A percentile compares a stretch with the other conserved stretches of the same genome.
phyloP scores from a whole-genome alignment of 2,888 invertebrate genomes.

The Meteorus cinctellus region DNA sequence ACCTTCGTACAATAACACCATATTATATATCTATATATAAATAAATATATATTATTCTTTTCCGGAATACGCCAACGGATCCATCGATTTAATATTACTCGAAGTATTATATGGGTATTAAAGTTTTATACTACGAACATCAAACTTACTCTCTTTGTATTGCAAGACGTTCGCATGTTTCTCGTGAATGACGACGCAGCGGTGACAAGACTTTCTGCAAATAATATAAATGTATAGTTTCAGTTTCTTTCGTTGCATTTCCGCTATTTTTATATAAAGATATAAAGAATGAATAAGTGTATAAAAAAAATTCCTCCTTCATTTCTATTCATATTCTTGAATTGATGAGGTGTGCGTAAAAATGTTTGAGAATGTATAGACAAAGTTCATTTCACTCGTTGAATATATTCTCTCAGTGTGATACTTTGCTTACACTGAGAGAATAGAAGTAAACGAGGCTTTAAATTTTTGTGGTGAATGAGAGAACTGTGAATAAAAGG shows the following conservation, averaged over 20 bases:
- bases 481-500: conserved; percentile 44
- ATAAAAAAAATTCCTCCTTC: conserved; percentile 15
- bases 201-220: conserved; percentile 92
- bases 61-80: conserved; percentile 31
- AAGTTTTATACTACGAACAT: conserved; percentile 23
- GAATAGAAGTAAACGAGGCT: conserved; percentile 26
- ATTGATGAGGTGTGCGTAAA: neutral
- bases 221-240: conserved; percentile 48
- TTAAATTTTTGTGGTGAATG: conserved; percentile 35
- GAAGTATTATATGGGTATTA: conserved; percentile 15
- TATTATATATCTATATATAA: conserved; percentile 21
- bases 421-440: conserved; percentile 13
- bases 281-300: neutral
- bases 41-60: conserved; percentile 6
- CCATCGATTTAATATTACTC: conserved; percentile 24
- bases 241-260: conserved; percentile 10
- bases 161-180: conserved; percentile 95
- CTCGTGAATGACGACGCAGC: conserved; percentile 96
- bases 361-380: conserved; percentile 30
- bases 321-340: neutral
- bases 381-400: conserved; percentile 29
- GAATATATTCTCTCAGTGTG: conserved; percentile 18
- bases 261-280: too few species aligned
- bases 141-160: conserved; percentile 96
- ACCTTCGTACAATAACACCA: neutral